Evolutionary conservation across 1,140 invertebrate species (phyloP).

Genomic region (Aricia agestis): DNA sequence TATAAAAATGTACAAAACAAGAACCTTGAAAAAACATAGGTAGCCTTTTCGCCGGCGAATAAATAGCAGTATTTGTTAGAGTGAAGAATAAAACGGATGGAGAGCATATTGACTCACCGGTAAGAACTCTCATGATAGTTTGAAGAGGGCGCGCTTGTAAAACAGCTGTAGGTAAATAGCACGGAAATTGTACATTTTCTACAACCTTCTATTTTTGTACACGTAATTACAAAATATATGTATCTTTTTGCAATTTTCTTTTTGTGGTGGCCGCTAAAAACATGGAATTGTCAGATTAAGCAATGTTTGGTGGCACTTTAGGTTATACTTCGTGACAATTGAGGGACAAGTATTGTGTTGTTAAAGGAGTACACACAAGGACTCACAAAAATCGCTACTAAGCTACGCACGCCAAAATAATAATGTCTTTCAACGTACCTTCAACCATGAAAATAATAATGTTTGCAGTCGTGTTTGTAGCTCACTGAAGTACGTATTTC

Average conservation of each 20-base stretch:
- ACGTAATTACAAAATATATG: not conserved
- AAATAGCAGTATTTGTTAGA: not conserved
- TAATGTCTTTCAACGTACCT: too few species aligned
- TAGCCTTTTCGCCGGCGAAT: not conserved
- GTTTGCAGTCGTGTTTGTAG: too few species aligned
- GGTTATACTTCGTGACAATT: too few species aligned
- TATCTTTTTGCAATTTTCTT: not conserved
- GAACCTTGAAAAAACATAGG: not conserved
- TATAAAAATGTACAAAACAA: not conserved
- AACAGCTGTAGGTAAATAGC: not conserved
- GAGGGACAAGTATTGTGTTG: too few species aligned
- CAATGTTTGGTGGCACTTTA: too few species aligned
- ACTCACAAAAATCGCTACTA: too few species aligned
- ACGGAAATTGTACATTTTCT: not conserved
- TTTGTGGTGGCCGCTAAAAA: too few species aligned
- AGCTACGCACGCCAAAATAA: too few species aligned
- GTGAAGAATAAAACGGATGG: not conserved
- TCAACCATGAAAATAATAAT: too few species aligned
- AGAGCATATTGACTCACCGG: constrained; percentile 6
- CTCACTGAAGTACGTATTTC: too few species aligned
- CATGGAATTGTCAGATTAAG: too few species aligned
- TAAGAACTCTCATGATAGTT: not conserved
- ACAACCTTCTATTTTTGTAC: not conserved
- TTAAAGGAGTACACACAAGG: too few species aligned
- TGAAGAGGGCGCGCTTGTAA: constrained; percentile 8